These are phyloP conservation scores for Rhagoletis zephyria DNA, from an alignment of 1,140 invertebrate species.

Conservation along the genomic window DNA sequence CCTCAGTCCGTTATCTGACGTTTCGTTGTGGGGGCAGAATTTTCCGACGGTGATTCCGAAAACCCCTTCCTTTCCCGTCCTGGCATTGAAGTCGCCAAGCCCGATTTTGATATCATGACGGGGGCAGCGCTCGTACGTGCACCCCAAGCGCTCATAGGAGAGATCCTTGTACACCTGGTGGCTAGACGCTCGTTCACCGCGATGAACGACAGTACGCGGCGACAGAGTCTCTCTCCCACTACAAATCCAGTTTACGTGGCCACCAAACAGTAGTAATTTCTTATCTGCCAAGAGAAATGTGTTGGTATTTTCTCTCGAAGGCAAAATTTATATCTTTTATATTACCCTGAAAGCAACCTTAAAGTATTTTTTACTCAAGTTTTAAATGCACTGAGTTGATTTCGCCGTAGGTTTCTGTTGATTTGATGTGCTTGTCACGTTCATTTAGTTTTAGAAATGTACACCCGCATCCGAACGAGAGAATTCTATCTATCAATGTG, in stretches of 20 bases:
- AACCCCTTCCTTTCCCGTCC: too few species aligned
- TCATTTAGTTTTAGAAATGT: background rate
- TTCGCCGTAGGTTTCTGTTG: constrained; percentile 25
- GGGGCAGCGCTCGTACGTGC: too few species aligned
- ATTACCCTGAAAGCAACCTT: background rate
- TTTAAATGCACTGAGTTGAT: background rate
- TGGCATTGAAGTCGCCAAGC: too few species aligned
- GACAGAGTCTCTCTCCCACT: too few species aligned
- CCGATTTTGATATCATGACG: too few species aligned
- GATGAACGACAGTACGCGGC: too few species aligned
- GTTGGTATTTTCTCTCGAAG: background rate
- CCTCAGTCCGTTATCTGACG: too few species aligned
- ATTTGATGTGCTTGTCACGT: constrained; percentile 54
- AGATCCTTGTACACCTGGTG: too few species aligned
- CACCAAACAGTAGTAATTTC: background rate
- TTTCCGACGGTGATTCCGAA: too few species aligned
- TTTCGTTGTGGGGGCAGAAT: too few species aligned
- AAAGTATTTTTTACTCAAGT: background rate
- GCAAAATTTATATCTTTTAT: background rate
- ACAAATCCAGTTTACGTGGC: background rate
- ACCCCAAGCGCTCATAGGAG: too few species aligned
- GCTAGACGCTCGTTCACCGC: too few species aligned
- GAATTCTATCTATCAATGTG: background rate
- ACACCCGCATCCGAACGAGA: background rate
- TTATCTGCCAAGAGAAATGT: constrained; percentile 1